A percentile compares a stretch with the other conserved stretches of the same genome.
Evolutionary conservation across 1,140 invertebrate genomes (phyloP).

Genomic region (Reticulitermes speratus): DNA sequence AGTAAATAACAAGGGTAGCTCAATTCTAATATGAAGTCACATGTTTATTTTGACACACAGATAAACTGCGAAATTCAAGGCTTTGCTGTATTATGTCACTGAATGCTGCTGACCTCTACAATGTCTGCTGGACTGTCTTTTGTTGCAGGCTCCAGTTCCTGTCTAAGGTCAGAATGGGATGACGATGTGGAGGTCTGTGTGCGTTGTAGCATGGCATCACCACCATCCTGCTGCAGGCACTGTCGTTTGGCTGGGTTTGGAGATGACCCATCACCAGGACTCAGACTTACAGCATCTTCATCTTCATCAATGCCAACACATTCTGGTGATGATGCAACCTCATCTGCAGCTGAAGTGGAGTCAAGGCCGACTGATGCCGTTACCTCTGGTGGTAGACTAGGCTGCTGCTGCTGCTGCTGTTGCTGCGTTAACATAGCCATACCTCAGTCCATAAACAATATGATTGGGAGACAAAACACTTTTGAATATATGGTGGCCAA

Average conservation of each 20-base stretch:
- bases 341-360: neutral
- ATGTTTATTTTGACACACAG: too few species aligned
- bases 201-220: neutral
- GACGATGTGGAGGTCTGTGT: neutral
- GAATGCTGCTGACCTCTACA: slow-evolving; percentile 46
- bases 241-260: slow-evolving; percentile 24
- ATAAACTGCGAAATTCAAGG: too few species aligned
- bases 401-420: neutral
- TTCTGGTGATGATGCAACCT: slow-evolving; percentile 17
- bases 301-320: slow-evolving; percentile 18
- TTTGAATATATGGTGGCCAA: too few species aligned
- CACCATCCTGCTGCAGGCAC: neutral
- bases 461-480: too few species aligned
- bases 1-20: too few species aligned
- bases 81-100: too few species aligned
- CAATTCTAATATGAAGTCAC: too few species aligned
- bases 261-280: slow-evolving; percentile 19
- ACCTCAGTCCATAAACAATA: too few species aligned
- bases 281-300: slow-evolving; percentile 25
- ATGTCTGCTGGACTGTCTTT: slow-evolving; percentile 45
- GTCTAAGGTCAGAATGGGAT: neutral
- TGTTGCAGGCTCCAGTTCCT: neutral
- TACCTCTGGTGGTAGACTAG: neutral
- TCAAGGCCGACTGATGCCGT: neutral
- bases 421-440: neutral